A percentile compares a stretch with the other conserved stretches of the same genome.
These are phyloP conservation scores for Polyodon spathula DNA, from an alignment of 2,113 vertebrate genomes.

Conservation along the genomic window DNA sequence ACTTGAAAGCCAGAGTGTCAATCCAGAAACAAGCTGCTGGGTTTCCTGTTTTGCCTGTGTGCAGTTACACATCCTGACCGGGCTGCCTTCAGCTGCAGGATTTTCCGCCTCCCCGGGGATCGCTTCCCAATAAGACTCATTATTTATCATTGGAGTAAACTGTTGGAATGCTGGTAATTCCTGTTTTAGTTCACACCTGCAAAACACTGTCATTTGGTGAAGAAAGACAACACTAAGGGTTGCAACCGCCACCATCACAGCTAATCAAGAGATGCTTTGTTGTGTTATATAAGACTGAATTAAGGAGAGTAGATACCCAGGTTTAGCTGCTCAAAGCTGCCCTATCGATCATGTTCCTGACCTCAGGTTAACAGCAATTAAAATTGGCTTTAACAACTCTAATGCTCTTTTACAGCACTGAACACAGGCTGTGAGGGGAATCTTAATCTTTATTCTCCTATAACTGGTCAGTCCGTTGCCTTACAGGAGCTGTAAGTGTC, in stretches of 20 bases:
- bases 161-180: constrained; percentile 62
- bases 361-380: constrained; percentile 23
- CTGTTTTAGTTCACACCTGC: constrained; percentile 57
- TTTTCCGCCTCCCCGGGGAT: constrained; percentile 57
- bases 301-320: constrained; percentile 25
- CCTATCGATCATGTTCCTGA: constrained; percentile 16
- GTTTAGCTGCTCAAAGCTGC: constrained; percentile 18
- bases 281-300: constrained; percentile 27
- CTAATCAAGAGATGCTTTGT: constrained; percentile 34
- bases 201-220: constrained; percentile 38
- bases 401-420: constrained; percentile 16
- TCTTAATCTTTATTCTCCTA: constrained; percentile 16
- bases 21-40: constrained; percentile 45
- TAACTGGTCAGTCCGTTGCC: constrained; percentile 3
- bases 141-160: constrained; percentile 61
- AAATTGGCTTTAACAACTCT: constrained; percentile 19
- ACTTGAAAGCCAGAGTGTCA: constrained; percentile 52
- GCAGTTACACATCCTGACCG: constrained; percentile 62
- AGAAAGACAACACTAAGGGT: constrained; percentile 36
- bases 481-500: too few species aligned
- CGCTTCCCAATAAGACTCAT: constrained; percentile 55
- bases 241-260: constrained; percentile 29
- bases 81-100: constrained; percentile 59
- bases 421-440: constrained; percentile 25
- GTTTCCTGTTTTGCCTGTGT: constrained; percentile 81